Evolutionary conservation across 2,888 invertebrate genomes (phyloP), one percentile per base, ranked within the genome.

Genomic region (Chalcis sispes): DNA sequence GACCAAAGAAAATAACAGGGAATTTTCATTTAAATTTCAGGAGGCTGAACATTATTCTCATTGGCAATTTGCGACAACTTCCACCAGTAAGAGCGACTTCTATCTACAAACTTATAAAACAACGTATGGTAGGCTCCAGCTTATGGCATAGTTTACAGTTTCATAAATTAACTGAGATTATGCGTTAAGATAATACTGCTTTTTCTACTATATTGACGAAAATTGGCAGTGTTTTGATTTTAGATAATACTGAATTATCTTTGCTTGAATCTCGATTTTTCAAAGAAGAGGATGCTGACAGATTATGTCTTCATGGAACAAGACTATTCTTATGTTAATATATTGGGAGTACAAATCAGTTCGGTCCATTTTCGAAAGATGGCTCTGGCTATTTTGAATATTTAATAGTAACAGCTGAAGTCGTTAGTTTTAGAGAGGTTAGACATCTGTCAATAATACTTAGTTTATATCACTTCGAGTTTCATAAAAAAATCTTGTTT

Each of bases 11-110:
- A 81, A 86, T 87, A 5, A 85, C 84, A 40, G 84, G 83, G 13
- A 79, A 81, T 80, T 86, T 80, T 79, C 80, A 73, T 75, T 82
- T 71, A 23, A 66, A 81, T 80, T 88, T 87, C 77, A 86, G 85
- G 36, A 84, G 86, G 36, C 36, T 85, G 25, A 82, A 87, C 70
- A 58, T 88, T 0, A 84, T 87, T 76, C 82, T 87, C 0, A 83
- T 83, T 77, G 85, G 86, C 18, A 88, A 89, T 83, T 81, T 88
- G 46, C 80, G 85, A 10, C 87, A 87, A 81, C 67, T 85, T 50
- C 87, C 87, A 46, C 85, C 87, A 46, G 87, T 80, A 56, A 27
- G 61, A 42, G 78, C 77, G 2, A 86, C 83, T 42, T 80, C 84
- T 36, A 84, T 85, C 29, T 85, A 79, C 65, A 85, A 84, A 64